Evolutionary conservation across 2,113 vertebrate genomes (phyloP), one percentile per base, ranked within the genome.

Genomic region (Nesogale talazaci): DNA sequence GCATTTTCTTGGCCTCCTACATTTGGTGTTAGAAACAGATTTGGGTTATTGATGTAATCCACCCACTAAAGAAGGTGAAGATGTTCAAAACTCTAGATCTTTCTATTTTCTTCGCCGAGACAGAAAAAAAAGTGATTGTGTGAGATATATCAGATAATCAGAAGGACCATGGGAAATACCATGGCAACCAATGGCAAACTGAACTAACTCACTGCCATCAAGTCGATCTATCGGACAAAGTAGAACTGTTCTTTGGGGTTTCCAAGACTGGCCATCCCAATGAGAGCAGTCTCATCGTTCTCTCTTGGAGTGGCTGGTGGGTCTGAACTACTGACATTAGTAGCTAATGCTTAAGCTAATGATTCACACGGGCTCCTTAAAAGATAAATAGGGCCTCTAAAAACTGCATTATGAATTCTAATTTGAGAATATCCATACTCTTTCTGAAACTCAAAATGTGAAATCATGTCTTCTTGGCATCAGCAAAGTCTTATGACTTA

Each of bases 401-500:
- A 85, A 61, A 8, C 46, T 74, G 29, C 56, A 59, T 85, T 27
- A 25, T 69, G 34, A 40, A 88, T 16, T 38, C 63, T 72, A 40
- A 83, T 31, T 61, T 61, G n/a, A 83, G 90, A 61, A 23, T 19
- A 29, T 23, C 42, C 52, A 1, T 59, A 31, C 34, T 89, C 38
- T 72, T 69, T 46, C 69, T 59, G 1, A 65, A 69, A 63, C 74
- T 31, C 70, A 40, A 83, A 75, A 76, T 34, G 6, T 75, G 76
- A 84, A 65, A 16, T 75, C 56, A 19, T 31, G 46, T 65, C 27
- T 77, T 87, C 36, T 67, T 59, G 46, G 22, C 17, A 19, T 69
- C 61, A 56, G 25, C 90, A 80, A 90, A 90, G 27, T 36, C 12
- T 93, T 92, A 52, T 75, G 38, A 57, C 14, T 84, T 52, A 16